Evolutionary conservation across 1,140 invertebrate genomes (phyloP), one percentile per base, ranked within the genome.

Genomic region (Drosophila lowei): DNA sequence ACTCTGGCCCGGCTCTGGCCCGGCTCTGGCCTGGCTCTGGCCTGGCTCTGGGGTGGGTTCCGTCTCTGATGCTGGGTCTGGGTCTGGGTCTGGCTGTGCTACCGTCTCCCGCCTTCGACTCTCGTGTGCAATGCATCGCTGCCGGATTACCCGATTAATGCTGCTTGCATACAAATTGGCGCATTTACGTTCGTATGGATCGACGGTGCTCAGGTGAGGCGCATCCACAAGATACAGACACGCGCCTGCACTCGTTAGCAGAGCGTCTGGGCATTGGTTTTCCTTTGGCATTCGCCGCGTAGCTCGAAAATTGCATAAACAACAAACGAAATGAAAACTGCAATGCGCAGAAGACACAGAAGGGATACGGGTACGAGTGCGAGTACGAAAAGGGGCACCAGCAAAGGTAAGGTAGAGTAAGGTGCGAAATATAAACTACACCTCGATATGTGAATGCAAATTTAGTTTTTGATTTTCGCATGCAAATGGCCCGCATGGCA

Each of bases 141-240:
- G 79, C 79, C 79, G 79, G 79, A 84, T 84, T 80, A 86, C 83
- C 71, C 83, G 84, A 83, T 85, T 88, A 88, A 88, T 86, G 84
- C 83, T 80, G 67, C 75, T 61, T 88, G 83, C 83, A 88, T 88
- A 88, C 83, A 88, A 88, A 88, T 88, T 88, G 83, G 83, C 83
- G 81, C 81, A 85, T 85, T 85, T 85, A 63, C 67, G 70, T 65
- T 68, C 47, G 47, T 58, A 50, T 55, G 50, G 50, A 16, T 30
- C 18, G 23, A 25, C 23, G 13, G 30, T 38, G 50, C 50, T 21
- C 50, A 53, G 50, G n/a, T 5, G 18, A 16, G 43, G 42, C 34
- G 34, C 30, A 41, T 61, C 53, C 57, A 52, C 70, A 70, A 88
- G 83, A 81, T 88, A 72, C 83, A 70, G 66, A 88, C 64, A 85